A percentile compares a stretch with the other conserved stretches of the same genome.
Conservation (phyloP, 2,113 vertebrate genomes). For the Ardeotis arabs region DNA sequence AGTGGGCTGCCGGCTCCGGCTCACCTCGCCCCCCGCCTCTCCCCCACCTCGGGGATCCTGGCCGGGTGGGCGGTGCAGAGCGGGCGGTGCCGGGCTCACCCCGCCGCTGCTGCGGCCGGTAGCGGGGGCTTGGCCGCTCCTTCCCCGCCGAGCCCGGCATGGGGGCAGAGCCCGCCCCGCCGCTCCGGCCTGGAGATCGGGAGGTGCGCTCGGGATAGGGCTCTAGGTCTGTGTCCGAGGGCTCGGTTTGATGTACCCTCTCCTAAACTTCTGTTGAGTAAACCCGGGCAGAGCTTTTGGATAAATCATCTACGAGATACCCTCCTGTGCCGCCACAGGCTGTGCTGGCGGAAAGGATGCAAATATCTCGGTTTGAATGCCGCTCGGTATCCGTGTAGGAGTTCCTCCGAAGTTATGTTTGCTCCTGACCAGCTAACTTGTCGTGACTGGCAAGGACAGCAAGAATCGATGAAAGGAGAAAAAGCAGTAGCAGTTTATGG, state of each 20-base stretch:
- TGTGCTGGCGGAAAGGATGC: background rate
- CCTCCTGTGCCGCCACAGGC: background rate
- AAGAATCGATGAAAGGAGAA: background rate
- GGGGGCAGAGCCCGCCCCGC: background rate
- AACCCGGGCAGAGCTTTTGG: background rate
- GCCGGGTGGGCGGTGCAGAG: background rate
- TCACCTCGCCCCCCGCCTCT: background rate
- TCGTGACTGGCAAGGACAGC: background rate
- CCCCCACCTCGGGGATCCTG: too few relatives aligned
- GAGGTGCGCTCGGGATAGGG: too few relatives aligned
- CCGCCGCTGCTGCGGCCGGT: background rate
- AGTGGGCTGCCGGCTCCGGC: background rate
- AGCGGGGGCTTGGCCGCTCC: background rate
- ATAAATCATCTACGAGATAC: background rate
- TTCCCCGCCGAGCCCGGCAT: background rate
- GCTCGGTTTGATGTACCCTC: background rate
- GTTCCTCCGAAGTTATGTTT: constrained; percentile 36
- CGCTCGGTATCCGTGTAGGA: background rate
- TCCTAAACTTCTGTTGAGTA: background rate
- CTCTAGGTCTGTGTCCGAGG: too few relatives aligned
- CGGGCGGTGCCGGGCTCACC: background rate
- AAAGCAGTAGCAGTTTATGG: background rate
- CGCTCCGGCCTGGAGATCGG: background rate
- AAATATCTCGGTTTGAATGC: background rate
- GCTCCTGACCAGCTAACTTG: background rate